Evolutionary conservation across 1,140 invertebrate species (phyloP), one percentile per base, ranked within the genome.

Genomic region (Macrobrachium nipponense): DNA sequence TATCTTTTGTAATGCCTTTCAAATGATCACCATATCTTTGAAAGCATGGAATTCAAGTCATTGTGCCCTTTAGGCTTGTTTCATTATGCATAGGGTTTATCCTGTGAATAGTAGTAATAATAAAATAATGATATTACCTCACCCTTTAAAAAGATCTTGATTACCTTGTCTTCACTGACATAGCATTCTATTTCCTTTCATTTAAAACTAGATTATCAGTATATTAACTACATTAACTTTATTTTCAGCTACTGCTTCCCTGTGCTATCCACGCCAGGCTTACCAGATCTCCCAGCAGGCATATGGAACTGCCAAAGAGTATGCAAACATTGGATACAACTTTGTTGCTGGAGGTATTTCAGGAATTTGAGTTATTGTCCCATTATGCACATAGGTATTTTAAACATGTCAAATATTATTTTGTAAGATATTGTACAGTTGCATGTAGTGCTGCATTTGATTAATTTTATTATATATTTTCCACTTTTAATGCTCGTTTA

Each of bases 241-340:
- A 5, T 58, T 60, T 36, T 23, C 84, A 86, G 84, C 77, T 62
- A 60, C 84, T 23, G 84, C 84, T 23, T 86, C 84, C 51, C 77
- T 86, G 14, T 86, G 84, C 68, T 86, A 86, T 66, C 84, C 84
- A 17, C 84, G 84, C 15, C 84, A 86, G 17, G 84, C 84, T 18
- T 86, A 86, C 77, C 66, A 79, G 6, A 44, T 80, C 7, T 86
- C 84, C 15, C 84, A 86, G 62, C 23, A 76, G 23, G 23, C 62
- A 58, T 86, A 75, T 58, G 58, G 36, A 0, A 62, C 18, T 62
- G 77, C 68, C 23, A 80, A 80, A 60, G 78, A 80, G 18, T 80
- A 80, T 20, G 84, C 51, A 11, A 73, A 77, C 60, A 86, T 86
- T 51, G 84, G 84, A 2, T 86, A 86, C 62, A 86, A 86, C 58